A percentile compares a stretch with the other conserved stretches of the same genome.
phyloP scores from a whole-genome alignment of 2,797 vertebrate genomes.

The Rhinoraja longicauda region DNA sequence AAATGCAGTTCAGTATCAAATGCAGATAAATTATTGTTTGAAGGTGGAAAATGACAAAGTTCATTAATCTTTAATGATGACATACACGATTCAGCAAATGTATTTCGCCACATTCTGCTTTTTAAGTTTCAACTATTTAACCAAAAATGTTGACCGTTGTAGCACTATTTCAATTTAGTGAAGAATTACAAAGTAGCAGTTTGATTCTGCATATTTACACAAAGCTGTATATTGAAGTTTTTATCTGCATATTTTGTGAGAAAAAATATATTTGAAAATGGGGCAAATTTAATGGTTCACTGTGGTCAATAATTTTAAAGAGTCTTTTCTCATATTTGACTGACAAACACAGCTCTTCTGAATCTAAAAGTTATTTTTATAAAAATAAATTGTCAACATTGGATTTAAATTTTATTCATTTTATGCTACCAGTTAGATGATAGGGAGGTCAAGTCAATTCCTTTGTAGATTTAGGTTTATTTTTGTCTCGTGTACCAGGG shows the following conservation, averaged over 20 bases:
- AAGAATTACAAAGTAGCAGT: background rate
- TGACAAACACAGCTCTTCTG: background rate
- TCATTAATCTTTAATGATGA: background rate
- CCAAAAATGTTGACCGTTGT: background rate
- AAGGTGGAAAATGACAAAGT: background rate
- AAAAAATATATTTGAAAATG: background rate
- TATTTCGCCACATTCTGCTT: background rate
- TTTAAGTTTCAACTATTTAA: slow-evolving; percentile 21
- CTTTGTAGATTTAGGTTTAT: too few relatives aligned
- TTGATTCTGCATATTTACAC: background rate
- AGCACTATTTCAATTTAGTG: background rate
- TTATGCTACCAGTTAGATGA: background rate
- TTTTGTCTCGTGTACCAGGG: too few relatives aligned
- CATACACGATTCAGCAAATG: background rate
- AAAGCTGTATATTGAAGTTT: background rate
- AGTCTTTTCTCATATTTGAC: background rate
- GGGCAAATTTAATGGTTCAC: background rate
- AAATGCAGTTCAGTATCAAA: background rate
- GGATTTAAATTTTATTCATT: background rate
- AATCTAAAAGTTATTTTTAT: background rate
- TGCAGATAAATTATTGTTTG: background rate
- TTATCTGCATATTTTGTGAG: background rate
- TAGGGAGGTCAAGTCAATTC: background rate
- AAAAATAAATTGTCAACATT: background rate
- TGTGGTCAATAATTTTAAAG: background rate